Base-by-base conservation (phyloP, 1,140 invertebrate genomes). In the Drosophila azteca region DNA sequence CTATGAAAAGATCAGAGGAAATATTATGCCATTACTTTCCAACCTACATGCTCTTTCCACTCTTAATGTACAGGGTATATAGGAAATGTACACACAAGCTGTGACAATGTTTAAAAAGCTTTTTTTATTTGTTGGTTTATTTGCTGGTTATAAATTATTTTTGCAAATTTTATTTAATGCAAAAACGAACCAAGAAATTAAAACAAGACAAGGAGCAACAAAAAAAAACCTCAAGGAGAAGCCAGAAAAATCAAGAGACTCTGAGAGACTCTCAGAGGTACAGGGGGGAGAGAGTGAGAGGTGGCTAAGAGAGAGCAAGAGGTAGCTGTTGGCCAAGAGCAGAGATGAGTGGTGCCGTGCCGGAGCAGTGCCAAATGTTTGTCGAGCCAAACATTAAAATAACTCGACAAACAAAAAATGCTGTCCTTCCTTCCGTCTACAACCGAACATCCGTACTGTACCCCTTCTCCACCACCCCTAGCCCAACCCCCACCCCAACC, bases 131-230 rank as follows among this genome's bases (percentile, higher is more conserved):
- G 49, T 62, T 61, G 69, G 65, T 39, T 75, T 35, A 35, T 35
- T 35, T 35, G 53, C 59, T 63, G 73, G 69, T 24, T 70, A 53
- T 75, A 82, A 85, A 85, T 85, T 82, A 87, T 85, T 85, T 85
- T 85, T 85, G 82, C 82, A 85, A 87, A 85, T 85, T 85, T 85
- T 78, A 76, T 87, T 76, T 78, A 80, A 85, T 87, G 78, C 69
- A 61, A 82, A 85, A 87, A 48, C 59, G 50, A 80, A 68, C 24
- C 66, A 66, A 62, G 51, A 75, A 87, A 84, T 69, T 74, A 85
- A 85, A 75, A 68, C 44, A 49, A 67, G 63, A 49, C 31, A 26
- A 44, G 62, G 8, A 63, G 44, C 17, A 22, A 22, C 3, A 13
- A 11, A 11, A 9, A 35, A 39, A 39, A 39, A 20, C 17, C 17